Percentiles rank a stretch among this genome's conserved stretches.
Evolutionary conservation across 1,140 invertebrate species (phyloP).

Genomic region (Aphis gossypii): DNA sequence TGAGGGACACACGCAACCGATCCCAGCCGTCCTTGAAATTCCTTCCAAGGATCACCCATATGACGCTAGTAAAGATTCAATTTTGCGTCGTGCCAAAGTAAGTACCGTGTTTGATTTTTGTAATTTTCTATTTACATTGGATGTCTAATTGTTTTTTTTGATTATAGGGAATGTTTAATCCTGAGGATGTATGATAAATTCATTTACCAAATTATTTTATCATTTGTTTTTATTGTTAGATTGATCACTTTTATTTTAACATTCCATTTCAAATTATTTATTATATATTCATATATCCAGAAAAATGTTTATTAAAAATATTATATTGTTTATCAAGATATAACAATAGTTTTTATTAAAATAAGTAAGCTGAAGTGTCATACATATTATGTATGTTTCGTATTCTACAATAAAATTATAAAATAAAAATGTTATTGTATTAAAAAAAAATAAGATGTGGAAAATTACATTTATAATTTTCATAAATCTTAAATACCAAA

Average conservation of each 20-base stretch:
- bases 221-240: constrained; percentile 55
- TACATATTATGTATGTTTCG: background rate
- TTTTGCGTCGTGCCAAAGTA: constrained; percentile 91
- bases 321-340: constrained; percentile 15
- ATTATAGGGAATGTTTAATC: constrained; percentile 86
- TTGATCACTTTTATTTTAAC: constrained; percentile 49
- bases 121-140: constrained; percentile 10
- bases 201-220: constrained; percentile 43
- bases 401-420: background rate
- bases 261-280: constrained; percentile 51
- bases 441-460: background rate
- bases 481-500: background rate
- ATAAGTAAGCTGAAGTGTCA: background rate
- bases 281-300: constrained; percentile 1
- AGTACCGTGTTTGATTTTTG: constrained; percentile 58
- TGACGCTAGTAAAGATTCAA: constrained; percentile 98
- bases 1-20: constrained; percentile 89
- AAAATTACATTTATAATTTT: background rate
- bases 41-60: constrained; percentile 99
- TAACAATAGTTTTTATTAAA: background rate
- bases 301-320: constrained; percentile 4
- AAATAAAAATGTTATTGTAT: background rate
- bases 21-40: constrained; percentile 97
- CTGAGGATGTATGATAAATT: constrained; percentile 69
- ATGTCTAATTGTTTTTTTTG: constrained; percentile 59